Evolutionary conservation across 2,888 invertebrate species (phyloP).

Genomic region (Agonopterix arenella): DNA sequence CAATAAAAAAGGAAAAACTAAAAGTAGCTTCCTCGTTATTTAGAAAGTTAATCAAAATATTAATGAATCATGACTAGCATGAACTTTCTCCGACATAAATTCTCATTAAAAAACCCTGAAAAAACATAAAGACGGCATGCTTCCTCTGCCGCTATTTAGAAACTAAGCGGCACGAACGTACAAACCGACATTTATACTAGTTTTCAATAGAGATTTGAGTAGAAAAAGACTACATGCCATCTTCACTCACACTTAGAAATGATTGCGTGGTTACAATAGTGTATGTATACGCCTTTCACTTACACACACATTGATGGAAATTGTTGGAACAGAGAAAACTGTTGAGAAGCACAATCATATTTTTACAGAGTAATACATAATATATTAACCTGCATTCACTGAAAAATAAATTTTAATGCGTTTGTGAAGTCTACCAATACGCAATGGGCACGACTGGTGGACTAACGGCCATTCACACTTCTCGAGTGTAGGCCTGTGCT

Average conservation of each 20-base stretch:
- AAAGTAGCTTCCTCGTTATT: too few species aligned
- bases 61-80: too few species aligned
- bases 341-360: slow-evolving; percentile 24
- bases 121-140: slow-evolving; percentile 31
- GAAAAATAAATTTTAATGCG: too few species aligned
- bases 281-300: slow-evolving; percentile 65
- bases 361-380: not conserved
- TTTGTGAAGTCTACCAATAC: too few species aligned
- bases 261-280: slow-evolving; percentile 31
- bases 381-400: too few species aligned
- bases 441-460: too few species aligned
- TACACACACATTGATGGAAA: slow-evolving; percentile 31
- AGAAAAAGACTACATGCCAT: slow-evolving; percentile 52
- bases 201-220: slow-evolving; percentile 47
- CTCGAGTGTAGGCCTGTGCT: too few species aligned
- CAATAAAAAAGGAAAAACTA: too few species aligned
- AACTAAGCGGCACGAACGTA: slow-evolving; percentile 45
- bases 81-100: not conserved
- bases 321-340: slow-evolving; percentile 22
- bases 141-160: slow-evolving; percentile 31
- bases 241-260: slow-evolving; percentile 42
- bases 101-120: slow-evolving; percentile 15
- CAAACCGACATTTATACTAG: slow-evolving; percentile 59
- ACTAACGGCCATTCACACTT: too few species aligned
- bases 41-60: too few species aligned